Evolutionary conservation across 2,797 vertebrate genomes (phyloP).

Genomic region (Sorex maritimensis): DNA sequence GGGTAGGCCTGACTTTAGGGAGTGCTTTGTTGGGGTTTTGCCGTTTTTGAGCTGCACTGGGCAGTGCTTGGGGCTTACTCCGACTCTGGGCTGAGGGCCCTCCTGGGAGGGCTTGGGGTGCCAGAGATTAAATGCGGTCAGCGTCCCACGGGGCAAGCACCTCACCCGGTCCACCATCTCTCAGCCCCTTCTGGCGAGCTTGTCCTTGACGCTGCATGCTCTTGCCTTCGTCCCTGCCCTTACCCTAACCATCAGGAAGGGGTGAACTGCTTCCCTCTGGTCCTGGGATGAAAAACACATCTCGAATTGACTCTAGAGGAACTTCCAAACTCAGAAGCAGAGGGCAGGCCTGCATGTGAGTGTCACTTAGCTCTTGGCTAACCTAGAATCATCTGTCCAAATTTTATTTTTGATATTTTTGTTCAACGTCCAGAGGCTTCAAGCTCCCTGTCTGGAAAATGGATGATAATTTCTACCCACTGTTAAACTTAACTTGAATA

Average conservation of each 20-base stretch:
- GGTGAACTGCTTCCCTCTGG: background rate
- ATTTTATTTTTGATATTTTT: too few species aligned
- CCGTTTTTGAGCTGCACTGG: too few species aligned
- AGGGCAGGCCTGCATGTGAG: background rate
- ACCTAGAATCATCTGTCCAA: background rate
- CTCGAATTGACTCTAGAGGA: background rate
- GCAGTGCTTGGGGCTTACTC: too few species aligned
- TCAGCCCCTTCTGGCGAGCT: background rate
- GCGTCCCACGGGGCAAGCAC: too few species aligned
- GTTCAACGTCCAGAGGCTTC: background rate
- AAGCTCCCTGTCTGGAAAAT: background rate
- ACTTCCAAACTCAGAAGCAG: background rate
- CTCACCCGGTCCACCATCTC: background rate
- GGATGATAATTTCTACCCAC: background rate
- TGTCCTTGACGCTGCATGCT: too few species aligned
- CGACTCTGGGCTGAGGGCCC: too few species aligned
- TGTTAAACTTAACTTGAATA: background rate
- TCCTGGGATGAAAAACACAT: background rate
- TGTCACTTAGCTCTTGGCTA: background rate
- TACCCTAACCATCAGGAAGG: background rate
- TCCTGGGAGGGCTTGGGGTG: too few species aligned
- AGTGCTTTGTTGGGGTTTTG: too few species aligned
- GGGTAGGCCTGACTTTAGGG: background rate
- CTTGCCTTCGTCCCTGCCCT: background rate
- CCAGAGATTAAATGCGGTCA: too few species aligned